A percentile compares a stretch with the other conserved stretches of the same genome.
These are phyloP conservation scores for Odontophorus gujanensis DNA, from an alignment of 2,113 vertebrate genomes.

Conservation along the genomic window DNA sequence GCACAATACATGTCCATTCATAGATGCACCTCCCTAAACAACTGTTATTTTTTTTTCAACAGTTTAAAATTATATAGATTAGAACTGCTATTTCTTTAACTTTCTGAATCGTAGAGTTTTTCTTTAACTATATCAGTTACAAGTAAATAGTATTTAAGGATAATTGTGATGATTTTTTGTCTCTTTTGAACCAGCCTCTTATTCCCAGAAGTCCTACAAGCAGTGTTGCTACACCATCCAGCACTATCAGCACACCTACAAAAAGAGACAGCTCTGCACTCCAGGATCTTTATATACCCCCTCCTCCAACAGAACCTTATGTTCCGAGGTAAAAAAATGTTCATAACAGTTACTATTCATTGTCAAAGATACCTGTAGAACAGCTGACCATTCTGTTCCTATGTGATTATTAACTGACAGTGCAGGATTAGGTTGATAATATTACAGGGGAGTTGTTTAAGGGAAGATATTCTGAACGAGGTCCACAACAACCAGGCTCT, in stretches of 20 bases:
- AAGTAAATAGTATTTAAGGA: background rate
- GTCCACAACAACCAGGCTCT: background rate
- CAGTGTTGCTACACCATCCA: constrained; percentile 93
- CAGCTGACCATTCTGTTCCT: background rate
- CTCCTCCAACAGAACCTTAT: constrained; percentile 94
- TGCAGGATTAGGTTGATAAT: background rate
- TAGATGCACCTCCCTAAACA: background rate
- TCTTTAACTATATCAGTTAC: background rate
- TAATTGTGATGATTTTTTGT: constrained; percentile 73
- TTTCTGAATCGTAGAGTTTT: background rate
- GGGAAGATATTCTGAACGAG: background rate
- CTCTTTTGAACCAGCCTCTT: constrained; percentile 88
- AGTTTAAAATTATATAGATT: background rate
- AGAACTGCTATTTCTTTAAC: background rate
- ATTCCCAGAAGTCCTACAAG: constrained; percentile 97
- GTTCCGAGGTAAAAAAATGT: constrained; percentile 86
- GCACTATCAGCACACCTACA: constrained; percentile 96
- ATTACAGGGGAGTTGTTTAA: background rate
- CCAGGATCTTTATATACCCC: constrained; percentile 96
- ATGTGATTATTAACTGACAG: background rate
- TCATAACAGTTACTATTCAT: background rate
- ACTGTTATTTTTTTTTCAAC: background rate
- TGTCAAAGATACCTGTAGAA: background rate
- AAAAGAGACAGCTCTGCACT: constrained; percentile 96
- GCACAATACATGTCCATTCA: background rate